Evolutionary conservation across 2,113 vertebrate species (phyloP), one percentile per base, ranked within the genome.

Genomic region (Sinocyclocheilus maitianheensis): DNA sequence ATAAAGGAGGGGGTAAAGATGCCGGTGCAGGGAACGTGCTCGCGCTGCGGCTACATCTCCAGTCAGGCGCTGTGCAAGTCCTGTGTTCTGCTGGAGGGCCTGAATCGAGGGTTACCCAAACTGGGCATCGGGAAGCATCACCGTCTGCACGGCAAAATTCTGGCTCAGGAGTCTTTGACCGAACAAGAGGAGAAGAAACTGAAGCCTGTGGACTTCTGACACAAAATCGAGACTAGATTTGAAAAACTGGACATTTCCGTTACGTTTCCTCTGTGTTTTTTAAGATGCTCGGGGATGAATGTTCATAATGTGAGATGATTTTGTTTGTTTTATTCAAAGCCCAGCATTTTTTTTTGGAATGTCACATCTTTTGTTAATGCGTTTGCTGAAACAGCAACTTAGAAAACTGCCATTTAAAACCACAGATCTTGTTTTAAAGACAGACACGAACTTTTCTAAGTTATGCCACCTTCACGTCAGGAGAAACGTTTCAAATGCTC

Each of bases 61-160:
- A 97, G 97, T 89, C 96, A 96, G 92, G 34, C 89, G 0, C 93
- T 98, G 4, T 97, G 97, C 88, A 97, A 97, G 92, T 93, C 96
- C 0, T 98, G 97, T 14, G 95, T 97, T 1, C 93, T 97, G 51
- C 90, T 98, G 87, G 97, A 97, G 84, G 96, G 97, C 0, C 94
- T 97, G 16, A 96, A 96, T 76, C 94, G 96, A 4, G 97, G 97
- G 4, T 92, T 96, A 22, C 97, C 96, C 0, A 95, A 94, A 62
- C 93, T 97, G 81, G 96, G 95, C 20, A 96, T 98, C 0, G 96
- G 97, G 75, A 96, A 97, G 85, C 95, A 96, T 85, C 95, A 95
- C 81, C 94, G 94, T 1, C 92, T 96, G n/a, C 95, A 96, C 20
- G 87, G 91, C 13, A 96, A 95, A 79, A 89, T 96, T 60, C 89